Evolutionary conservation across 2,113 vertebrate species (phyloP).

Genomic region (Lasiurus cinereus): DNA sequence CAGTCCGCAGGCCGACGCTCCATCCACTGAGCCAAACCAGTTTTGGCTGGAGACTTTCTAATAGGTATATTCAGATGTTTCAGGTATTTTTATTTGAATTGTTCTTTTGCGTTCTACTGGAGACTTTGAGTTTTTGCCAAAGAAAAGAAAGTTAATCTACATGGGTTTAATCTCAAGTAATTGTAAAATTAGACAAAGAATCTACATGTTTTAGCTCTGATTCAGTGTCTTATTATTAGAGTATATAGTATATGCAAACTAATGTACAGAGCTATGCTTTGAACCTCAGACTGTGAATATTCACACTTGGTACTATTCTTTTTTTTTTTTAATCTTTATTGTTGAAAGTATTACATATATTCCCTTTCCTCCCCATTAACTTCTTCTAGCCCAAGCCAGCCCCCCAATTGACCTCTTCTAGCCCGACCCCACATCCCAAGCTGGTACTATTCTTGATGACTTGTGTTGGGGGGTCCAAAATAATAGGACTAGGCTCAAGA

Average conservation of each 20-base stretch:
- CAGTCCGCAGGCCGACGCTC: no score
- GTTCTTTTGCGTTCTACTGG: not conserved
- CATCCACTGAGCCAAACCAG: no score
- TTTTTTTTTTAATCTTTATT: no score
- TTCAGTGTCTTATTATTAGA: conserved; percentile 35
- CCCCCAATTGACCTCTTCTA: no score
- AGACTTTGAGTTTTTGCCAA: not conserved
- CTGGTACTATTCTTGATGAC: not conserved
- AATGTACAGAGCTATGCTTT: not conserved
- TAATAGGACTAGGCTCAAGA: not conserved
- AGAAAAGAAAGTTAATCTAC: conserved; percentile 7
- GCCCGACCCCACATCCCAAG: no score
- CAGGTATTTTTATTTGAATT: conserved; percentile 21
- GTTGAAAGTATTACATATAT: no score
- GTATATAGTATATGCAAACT: not conserved
- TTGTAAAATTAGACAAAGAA: conserved; percentile 23
- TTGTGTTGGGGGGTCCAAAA: not conserved
- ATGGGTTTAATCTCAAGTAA: conserved; percentile 6
- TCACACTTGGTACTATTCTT: not conserved
- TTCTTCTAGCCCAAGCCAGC: no score
- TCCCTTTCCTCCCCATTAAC: no score
- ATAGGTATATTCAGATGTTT: not conserved
- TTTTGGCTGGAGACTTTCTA: no score
- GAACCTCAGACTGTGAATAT: not conserved
- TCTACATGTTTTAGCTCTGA: not conserved